These are phyloP conservation scores for Tringa solitaria DNA, from an alignment of 2,113 vertebrate genomes.

Conservation along the genomic window DNA sequence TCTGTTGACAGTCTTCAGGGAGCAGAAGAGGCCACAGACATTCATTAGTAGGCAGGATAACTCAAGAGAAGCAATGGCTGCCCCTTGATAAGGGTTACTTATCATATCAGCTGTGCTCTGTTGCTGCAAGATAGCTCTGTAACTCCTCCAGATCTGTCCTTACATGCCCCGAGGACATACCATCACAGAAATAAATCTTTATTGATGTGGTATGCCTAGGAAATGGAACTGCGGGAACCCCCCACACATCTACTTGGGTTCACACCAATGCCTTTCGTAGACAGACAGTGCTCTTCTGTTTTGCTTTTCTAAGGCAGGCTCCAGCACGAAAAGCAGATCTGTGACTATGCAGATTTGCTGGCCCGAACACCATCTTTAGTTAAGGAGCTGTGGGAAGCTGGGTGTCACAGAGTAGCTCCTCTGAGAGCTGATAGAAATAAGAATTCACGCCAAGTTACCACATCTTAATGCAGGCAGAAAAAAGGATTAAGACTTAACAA, in stretches of 20 bases:
- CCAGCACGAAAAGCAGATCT: conserved; percentile 34
- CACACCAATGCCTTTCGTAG: neutral
- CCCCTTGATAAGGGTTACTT: neutral
- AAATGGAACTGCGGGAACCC: conserved; percentile 6
- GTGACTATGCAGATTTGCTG: conserved; percentile 53
- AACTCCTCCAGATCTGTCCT: conserved; percentile 31
- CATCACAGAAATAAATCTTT: neutral
- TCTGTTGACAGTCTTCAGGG: neutral
- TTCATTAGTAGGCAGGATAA: neutral
- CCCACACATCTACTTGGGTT: neutral
- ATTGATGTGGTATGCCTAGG: neutral
- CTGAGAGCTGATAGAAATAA: neutral
- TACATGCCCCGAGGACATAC: neutral
- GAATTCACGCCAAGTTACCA: conserved; percentile 23
- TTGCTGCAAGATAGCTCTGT: neutral
- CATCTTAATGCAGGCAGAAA: neutral
- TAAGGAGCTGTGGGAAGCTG: conserved; percentile 26
- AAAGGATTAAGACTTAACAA: conserved; percentile 30
- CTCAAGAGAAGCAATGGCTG: neutral
- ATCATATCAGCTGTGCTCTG: neutral
- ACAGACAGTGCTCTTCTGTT: conserved; percentile 34
- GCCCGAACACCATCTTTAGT: neutral
- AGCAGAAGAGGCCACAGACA: neutral
- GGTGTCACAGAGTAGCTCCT: conserved; percentile 12
- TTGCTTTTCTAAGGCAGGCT: conserved; percentile 7